These are phyloP conservation scores for Ceratotherium simum DNA, from an alignment of 2,113 vertebrate species.

Conservation along the genomic window DNA sequence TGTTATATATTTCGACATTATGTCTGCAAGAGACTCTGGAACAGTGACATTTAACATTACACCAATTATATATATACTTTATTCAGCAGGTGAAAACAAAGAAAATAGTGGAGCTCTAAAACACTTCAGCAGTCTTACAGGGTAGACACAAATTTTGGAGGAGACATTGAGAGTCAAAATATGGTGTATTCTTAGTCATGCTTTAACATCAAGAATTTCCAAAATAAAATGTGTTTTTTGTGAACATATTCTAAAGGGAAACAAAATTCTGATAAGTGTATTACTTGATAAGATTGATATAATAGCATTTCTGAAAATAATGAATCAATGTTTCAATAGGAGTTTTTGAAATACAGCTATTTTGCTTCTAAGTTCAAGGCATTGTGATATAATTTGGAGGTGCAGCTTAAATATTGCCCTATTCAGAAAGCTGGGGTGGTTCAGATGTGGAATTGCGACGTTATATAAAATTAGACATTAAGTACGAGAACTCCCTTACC, in stretches of 20 bases:
- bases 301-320: not conserved
- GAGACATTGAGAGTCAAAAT: not conserved
- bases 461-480: not conserved
- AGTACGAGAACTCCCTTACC: not conserved
- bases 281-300: not conserved
- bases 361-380: not conserved
- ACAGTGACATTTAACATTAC: not conserved
- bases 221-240: not conserved
- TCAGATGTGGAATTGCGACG: not conserved
- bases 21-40: not conserved
- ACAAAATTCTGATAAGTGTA: not conserved
- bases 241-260: not conserved
- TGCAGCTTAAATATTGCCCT: too few relatives aligned
- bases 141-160: not conserved
- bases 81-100: not conserved
- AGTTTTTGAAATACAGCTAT: not conserved
- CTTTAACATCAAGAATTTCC: conserved; percentile 4
- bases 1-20: not conserved
- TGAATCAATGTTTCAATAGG: not conserved
- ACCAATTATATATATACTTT: not conserved
- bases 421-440: not conserved
- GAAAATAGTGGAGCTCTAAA: not conserved
- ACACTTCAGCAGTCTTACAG: not conserved
- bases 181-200: not conserved
- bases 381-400: not conserved